Percentiles rank a stretch among this genome's conserved stretches.
Evolutionary conservation across 2,797 vertebrate species (phyloP).

Genomic region (Arremon aurantiirostris): DNA sequence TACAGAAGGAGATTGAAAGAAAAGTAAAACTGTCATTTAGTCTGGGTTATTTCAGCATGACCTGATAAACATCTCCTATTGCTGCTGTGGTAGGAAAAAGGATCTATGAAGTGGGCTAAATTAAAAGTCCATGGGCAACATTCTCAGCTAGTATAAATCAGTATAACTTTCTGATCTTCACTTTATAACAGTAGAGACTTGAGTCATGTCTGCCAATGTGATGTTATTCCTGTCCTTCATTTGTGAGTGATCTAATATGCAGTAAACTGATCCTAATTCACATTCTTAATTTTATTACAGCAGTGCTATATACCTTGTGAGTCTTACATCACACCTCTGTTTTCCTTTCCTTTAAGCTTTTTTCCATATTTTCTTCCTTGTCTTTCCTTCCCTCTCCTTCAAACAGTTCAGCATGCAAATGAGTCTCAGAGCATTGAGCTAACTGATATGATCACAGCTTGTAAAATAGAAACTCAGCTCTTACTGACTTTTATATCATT

Average conservation of each 20-base stretch:
- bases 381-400: not conserved
- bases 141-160: not conserved
- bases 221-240: not conserved
- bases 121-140: not conserved
- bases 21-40: constrained; percentile 11
- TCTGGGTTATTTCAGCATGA: constrained; percentile 40
- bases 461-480: not conserved
- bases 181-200: not conserved
- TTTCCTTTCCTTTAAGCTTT: not conserved
- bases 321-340: not conserved
- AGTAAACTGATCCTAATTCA: not conserved
- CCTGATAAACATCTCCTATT: not conserved
- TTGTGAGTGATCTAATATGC: not conserved
- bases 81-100: not conserved
- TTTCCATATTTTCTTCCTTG: not conserved
- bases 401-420: not conserved
- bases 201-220: not conserved
- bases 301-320: not conserved
- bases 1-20: not conserved
- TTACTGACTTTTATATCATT: not conserved
- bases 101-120: not conserved
- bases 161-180: not conserved
- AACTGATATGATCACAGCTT: not conserved
- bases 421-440: not conserved
- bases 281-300: not conserved